Percentiles rank a stretch among this genome's conserved stretches.
Conservation (phyloP, 1,140 invertebrate species). For the Akabosia matsudoensis region DNA sequence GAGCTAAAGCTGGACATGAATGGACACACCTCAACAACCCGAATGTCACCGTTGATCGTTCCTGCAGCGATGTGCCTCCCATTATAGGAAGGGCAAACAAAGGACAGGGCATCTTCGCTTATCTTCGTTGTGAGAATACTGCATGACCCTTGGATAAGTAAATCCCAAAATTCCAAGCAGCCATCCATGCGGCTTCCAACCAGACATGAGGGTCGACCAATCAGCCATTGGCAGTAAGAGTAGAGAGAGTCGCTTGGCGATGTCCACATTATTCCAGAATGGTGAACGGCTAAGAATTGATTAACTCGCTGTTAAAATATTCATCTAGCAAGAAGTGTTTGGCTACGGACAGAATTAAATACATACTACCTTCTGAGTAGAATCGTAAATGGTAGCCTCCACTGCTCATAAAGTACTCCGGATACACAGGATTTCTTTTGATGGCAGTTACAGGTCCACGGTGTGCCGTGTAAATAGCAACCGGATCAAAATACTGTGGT, state of each 20-base stretch:
- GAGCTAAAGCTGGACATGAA: not conserved
- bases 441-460: constrained; percentile 79
- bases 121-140: constrained; percentile 51
- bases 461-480: constrained; percentile 70
- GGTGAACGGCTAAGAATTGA: no score
- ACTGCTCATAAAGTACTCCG: constrained; percentile 86
- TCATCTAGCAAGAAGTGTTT: no score
- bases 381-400: constrained; percentile 88
- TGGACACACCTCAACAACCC: constrained; percentile 60
- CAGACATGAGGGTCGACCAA: constrained; percentile 81
- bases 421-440: constrained; percentile 83
- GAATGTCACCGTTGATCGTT: constrained; percentile 76
- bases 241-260: constrained; percentile 48
- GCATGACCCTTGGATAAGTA: constrained; percentile 59
- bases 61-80: constrained; percentile 81
- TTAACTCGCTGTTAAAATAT: no score
- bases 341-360: no score
- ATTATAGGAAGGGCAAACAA: constrained; percentile 61
- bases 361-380: constrained; percentile 88
- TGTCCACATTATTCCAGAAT: constrained; percentile 85
- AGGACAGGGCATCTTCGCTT: constrained; percentile 62
- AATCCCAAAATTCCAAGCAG: constrained; percentile 83
- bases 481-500: not conserved
- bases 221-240: constrained; percentile 85
- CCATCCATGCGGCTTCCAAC: constrained; percentile 83